Percentiles rank a stretch among this genome's conserved stretches.
Evolutionary conservation across 2,113 vertebrate genomes (phyloP).

Genomic region (Gymnorhina tibicen): DNA sequence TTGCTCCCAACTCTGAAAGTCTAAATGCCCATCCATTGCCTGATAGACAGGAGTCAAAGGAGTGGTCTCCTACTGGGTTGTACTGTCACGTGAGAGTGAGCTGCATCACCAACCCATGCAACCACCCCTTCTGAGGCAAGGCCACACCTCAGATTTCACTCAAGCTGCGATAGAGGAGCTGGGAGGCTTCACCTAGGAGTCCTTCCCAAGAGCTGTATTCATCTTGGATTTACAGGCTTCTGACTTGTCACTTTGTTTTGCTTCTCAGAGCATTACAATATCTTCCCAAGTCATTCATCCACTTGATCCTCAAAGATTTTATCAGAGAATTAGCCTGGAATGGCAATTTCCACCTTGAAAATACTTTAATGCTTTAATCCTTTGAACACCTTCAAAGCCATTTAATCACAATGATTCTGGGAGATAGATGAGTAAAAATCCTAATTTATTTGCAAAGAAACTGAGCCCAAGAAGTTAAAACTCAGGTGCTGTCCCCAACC

Average conservation of each 20-base stretch:
- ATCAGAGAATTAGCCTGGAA: neutral
- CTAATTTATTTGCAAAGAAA: neutral
- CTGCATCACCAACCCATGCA: neutral
- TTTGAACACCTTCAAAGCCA: neutral
- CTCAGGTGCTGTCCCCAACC: neutral
- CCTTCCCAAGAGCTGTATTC: neutral
- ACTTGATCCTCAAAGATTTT: neutral
- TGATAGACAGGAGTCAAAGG: neutral
- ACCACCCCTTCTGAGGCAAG: neutral
- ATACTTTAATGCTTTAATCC: neutral
- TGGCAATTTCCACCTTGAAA: neutral
- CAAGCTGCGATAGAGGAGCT: neutral
- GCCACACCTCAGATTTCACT: fast-evolving
- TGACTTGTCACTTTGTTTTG: neutral
- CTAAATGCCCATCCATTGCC: neutral
- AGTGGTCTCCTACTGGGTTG: neutral
- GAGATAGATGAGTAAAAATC: neutral
- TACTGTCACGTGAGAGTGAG: neutral
- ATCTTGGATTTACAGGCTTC: neutral
- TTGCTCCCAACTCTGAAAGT: neutral
- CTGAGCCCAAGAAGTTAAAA: neutral
- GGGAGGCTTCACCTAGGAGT: neutral
- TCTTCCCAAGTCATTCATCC: neutral
- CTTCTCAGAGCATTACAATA: neutral
- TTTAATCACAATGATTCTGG: neutral